A percentile compares a stretch with the other conserved stretches of the same genome.
Evolutionary conservation across 2,888 invertebrate genomes (phyloP).

Genomic region (Erpobdella octoculata): DNA sequence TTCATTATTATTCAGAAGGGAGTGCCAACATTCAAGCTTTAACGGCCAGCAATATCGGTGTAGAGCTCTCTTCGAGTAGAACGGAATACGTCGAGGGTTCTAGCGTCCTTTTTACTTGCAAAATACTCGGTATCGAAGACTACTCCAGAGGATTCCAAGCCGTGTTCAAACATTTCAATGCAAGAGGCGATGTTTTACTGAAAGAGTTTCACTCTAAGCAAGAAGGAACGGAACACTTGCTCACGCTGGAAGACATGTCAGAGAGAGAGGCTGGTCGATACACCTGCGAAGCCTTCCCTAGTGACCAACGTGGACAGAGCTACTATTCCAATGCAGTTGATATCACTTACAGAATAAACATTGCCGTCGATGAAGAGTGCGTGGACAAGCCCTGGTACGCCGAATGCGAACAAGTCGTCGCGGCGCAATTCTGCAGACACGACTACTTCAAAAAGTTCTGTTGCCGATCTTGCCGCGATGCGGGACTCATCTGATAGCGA

Average conservation of each 20-base stretch:
- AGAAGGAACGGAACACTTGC: too few species aligned
- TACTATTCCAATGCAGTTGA: not conserved
- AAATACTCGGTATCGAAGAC: not conserved
- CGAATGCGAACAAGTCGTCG: constrained; percentile 78
- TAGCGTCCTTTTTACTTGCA: too few species aligned
- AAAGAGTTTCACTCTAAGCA: too few species aligned
- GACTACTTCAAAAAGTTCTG: constrained; percentile 73
- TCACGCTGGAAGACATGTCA: not conserved
- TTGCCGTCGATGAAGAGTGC: constrained; percentile 55
- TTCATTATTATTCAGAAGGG: too few species aligned
- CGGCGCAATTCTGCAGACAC: constrained; percentile 74
- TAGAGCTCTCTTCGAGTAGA: too few species aligned
- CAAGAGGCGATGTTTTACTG: too few species aligned
- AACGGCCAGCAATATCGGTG: too few species aligned
- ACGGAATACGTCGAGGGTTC: too few species aligned
- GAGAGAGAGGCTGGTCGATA: not conserved
- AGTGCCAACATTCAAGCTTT: too few species aligned
- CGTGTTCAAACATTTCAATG: not conserved
- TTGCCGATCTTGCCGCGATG: constrained; percentile 81
- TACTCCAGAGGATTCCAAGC: not conserved
- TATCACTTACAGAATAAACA: too few species aligned
- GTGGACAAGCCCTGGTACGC: constrained; percentile 80
- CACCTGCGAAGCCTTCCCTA: not conserved
- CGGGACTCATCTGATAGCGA: constrained; percentile 58
- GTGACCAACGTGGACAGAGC: not conserved